These are phyloP conservation scores for Epizoanthus scotinus DNA, from an alignment of 92 coral and sea anemone species.

Conservation along the genomic window DNA sequence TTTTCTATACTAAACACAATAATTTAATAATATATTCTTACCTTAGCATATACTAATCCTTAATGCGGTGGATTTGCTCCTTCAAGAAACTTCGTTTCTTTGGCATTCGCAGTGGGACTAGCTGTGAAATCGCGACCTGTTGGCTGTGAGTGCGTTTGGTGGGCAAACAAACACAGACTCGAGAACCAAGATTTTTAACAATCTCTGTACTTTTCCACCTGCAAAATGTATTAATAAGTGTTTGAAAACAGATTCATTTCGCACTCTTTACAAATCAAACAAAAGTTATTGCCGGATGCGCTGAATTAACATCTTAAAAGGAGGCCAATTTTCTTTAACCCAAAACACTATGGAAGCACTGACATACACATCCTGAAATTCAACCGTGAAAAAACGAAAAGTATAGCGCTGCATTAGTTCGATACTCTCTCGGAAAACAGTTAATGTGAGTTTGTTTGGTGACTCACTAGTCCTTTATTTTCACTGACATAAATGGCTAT, in stretches of 20 bases:
- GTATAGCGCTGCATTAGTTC: conserved; percentile 15
- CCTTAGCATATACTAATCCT: neutral
- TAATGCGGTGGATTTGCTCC: neutral
- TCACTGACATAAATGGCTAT: conserved; percentile 7
- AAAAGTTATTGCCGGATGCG: conserved; percentile 38
- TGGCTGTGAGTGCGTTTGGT: conserved; percentile 20
- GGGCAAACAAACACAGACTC: conserved; percentile 21
- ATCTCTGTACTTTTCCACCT: conserved; percentile 38
- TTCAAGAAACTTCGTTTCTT: neutral
- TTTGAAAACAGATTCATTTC: conserved; percentile 43
- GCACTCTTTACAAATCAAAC: conserved; percentile 33
- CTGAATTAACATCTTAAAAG: conserved; percentile 40
- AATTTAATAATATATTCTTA: neutral
- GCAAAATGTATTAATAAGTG: conserved; percentile 42
- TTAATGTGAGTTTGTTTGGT: conserved; percentile 21
- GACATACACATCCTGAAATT: conserved; percentile 33
- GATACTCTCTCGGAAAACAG: neutral
- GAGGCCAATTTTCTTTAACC: conserved; percentile 21
- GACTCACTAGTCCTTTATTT: neutral
- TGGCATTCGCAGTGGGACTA: neutral
- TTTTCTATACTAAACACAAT: too few species aligned
- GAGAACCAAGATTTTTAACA: conserved; percentile 18
- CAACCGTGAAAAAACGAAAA: conserved; percentile 11
- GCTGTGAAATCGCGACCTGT: conserved; percentile 12
- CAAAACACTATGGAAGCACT: neutral